Evolutionary conservation across 2,888 invertebrate genomes (phyloP).

Genomic region (Resseliella maxima): DNA sequence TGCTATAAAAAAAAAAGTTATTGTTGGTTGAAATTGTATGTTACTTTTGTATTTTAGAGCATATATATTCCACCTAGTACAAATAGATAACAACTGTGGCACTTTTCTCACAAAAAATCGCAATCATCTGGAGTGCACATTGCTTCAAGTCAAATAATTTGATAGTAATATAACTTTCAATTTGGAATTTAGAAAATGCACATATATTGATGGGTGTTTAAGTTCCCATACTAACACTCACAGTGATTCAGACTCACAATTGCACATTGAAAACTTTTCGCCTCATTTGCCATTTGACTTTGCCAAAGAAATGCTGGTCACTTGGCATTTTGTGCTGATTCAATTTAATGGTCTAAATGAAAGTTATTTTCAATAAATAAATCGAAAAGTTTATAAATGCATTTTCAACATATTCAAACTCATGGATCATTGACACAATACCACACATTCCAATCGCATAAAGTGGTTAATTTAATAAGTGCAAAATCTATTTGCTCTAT

Average conservation of each 20-base stretch:
- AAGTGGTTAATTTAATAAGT: background rate
- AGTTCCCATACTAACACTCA: background rate
- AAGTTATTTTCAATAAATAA: conserved; percentile 46
- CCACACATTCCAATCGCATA: background rate
- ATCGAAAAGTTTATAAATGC: background rate
- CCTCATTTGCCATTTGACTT: conserved; percentile 13
- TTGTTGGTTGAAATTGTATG: conserved; percentile 29
- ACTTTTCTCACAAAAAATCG: background rate
- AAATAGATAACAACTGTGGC: background rate
- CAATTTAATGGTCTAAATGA: conserved; percentile 25
- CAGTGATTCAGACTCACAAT: background rate
- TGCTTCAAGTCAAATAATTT: conserved; percentile 11
- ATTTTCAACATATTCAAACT: conserved; percentile 11
- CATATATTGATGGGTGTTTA: background rate
- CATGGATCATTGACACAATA: background rate
- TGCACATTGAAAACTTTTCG: background rate
- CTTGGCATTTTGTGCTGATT: background rate
- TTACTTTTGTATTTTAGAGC: background rate
- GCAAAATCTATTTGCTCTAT: background rate
- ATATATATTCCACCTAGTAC: background rate
- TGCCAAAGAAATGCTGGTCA: background rate
- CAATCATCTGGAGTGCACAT: background rate
- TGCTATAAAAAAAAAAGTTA: background rate
- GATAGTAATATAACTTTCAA: conserved; percentile 35
- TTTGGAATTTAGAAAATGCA: background rate